These are phyloP conservation scores for Chaunax sp. DNA, from an alignment of 2,797 vertebrate genomes.

Conservation along the genomic window DNA sequence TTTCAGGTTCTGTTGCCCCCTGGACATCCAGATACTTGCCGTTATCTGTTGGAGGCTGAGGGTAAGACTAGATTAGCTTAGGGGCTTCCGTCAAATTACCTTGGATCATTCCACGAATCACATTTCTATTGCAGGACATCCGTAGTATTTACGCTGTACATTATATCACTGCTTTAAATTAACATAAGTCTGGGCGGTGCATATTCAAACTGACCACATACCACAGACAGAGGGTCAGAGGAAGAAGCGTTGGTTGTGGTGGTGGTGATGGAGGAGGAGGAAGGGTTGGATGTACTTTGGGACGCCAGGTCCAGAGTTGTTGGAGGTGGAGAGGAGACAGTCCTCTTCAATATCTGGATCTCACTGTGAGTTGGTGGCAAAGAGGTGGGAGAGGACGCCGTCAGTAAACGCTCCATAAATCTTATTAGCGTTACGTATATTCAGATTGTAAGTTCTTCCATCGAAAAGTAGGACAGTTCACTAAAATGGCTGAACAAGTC, in stretches of 20 bases:
- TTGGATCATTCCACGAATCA: not conserved
- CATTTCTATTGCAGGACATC: not conserved
- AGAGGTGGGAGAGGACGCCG: not conserved
- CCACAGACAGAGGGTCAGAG: constrained; percentile 59
- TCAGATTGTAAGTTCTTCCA: not conserved
- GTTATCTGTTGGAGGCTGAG: constrained; percentile 85
- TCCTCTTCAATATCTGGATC: constrained; percentile 91
- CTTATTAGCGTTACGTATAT: not conserved
- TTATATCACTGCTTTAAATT: not conserved
- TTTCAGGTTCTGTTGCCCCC: constrained; percentile 75
- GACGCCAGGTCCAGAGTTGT: constrained; percentile 76
- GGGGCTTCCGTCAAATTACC: not conserved
- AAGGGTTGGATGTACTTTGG: constrained; percentile 76
- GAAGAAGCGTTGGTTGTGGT: constrained; percentile 28
- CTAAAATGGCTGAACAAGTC: constrained; percentile 2
- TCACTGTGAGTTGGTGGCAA: constrained; percentile 82
- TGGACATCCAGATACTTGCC: constrained; percentile 89
- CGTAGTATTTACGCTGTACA: not conserved
- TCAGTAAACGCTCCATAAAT: constrained; percentile 9
- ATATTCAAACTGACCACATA: constrained; percentile 38
- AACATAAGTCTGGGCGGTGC: not conserved
- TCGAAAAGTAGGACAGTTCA: not conserved
- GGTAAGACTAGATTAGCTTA: not conserved
- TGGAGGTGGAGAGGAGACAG: constrained; percentile 79
- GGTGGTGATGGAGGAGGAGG: constrained; percentile 65